These are phyloP conservation scores for Labeo catla DNA, from an alignment of 2,113 vertebrate species.

Conservation along the genomic window DNA sequence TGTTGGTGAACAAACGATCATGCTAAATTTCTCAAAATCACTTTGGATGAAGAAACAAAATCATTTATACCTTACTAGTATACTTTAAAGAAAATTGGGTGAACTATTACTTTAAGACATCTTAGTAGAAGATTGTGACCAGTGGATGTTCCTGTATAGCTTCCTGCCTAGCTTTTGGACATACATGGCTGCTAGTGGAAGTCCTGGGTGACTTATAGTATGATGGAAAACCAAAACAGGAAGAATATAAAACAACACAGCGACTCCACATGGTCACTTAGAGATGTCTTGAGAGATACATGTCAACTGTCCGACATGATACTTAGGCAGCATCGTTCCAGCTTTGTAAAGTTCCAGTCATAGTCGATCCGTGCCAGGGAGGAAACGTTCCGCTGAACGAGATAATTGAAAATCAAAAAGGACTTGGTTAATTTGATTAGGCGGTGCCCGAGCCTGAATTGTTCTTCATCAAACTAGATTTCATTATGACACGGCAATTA, in stretches of 20 bases:
- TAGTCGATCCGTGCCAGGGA: constrained; percentile 54
- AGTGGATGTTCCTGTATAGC: too few relatives aligned
- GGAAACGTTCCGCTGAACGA: constrained; percentile 75
- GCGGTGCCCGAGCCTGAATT: constrained; percentile 81
- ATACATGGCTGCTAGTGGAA: background rate
- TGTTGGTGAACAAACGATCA: too few relatives aligned
- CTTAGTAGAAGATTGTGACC: too few relatives aligned
- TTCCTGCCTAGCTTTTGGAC: too few relatives aligned
- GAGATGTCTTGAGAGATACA: background rate
- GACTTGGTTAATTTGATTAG: constrained; percentile 95
- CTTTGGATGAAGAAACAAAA: too few relatives aligned
- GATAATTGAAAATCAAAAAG: constrained; percentile 96
- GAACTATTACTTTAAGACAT: too few relatives aligned
- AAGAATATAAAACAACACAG: background rate
- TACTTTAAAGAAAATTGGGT: too few relatives aligned
- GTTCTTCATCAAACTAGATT: constrained; percentile 91
- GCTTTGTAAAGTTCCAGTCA: constrained; percentile 47
- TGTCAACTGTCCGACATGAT: constrained; percentile 22
- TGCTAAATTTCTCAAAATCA: too few relatives aligned
- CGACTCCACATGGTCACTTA: background rate
- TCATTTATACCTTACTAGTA: too few relatives aligned
- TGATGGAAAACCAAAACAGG: background rate
- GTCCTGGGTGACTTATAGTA: background rate
- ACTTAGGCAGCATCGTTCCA: constrained; percentile 34
- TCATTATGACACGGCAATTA: constrained; percentile 89